Evolutionary conservation across 2,888 invertebrate genomes (phyloP), one percentile per base, ranked within the genome.

Genomic region (Tupiocoris notatus): DNA sequence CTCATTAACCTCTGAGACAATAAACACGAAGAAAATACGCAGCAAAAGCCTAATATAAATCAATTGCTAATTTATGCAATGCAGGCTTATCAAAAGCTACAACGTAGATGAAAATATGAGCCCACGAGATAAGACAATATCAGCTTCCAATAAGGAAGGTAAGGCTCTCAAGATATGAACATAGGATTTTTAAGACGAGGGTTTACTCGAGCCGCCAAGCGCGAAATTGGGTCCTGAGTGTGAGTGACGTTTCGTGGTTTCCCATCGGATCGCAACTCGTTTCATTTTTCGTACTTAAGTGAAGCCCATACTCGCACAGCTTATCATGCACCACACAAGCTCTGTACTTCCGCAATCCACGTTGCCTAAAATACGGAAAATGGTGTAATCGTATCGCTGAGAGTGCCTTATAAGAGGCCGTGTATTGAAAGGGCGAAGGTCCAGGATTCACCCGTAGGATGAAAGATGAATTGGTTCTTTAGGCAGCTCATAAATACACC

Each of bases 401-500:
- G 39, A 39, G 39, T n/a, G n/a, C n/a, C n/a, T n/a, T n/a, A n/a
- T n/a, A n/a, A n/a, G n/a, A n/a, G n/a, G n/a, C n/a, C n/a, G 39
- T 12, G 39, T 39, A 3, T 39, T 39, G 12, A 7, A 39, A 39
- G 39, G 39, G 39, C 39, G 39, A 39, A 39, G 39, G 39, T 39
- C 39, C 39, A 12, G 39, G 39, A 39, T 63, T 63, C 63, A 20
- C 21, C 63, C 22, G 9, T 63, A 12, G 21, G 3, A 63, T 20
- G 20, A 16, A 63, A 63, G 63, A 63, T 63, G 63, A 63, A 63
- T 63, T 21, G 63, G 20, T 21, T 17, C 22, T 63, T 63, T 20
- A 21, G 63, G 16, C 20, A 63, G 20, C 20, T 21, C 63, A 63
- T 63, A 63, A 63, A 63, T 63, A 63, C 7, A 12, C 63, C 22